These are phyloP conservation scores for Heliconius nattereri DNA, from an alignment of 1,140 invertebrate species.

Conservation along the genomic window DNA sequence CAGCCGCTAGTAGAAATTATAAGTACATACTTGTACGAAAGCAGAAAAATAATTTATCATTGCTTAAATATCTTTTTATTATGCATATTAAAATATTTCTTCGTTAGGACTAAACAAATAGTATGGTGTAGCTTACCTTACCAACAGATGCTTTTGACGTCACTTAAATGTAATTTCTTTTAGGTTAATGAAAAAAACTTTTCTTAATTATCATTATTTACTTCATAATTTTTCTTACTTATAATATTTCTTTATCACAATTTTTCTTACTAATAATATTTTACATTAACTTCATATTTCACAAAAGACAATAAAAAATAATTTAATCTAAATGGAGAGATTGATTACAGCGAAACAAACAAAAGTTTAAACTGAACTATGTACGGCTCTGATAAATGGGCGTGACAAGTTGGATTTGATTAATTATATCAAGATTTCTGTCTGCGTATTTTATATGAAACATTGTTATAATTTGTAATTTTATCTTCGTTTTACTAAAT, in stretches of 20 bases:
- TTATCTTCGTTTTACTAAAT: not conserved
- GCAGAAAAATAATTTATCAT: no score
- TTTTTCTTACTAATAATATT: not conserved
- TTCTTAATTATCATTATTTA: no score
- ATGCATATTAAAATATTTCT: not conserved
- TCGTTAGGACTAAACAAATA: not conserved
- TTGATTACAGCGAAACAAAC: conserved; percentile 22
- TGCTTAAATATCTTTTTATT: not conserved
- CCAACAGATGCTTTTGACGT: not conserved
- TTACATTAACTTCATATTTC: not conserved
- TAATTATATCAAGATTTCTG: conserved; percentile 22
- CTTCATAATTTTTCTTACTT: not conserved
- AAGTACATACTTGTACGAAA: no score
- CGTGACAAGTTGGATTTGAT: conserved; percentile 25
- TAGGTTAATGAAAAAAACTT: no score
- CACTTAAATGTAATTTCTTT: not conserved
- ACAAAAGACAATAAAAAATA: not conserved
- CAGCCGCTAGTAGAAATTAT: no score
- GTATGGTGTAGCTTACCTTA: not conserved
- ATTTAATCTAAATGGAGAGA: not conserved
- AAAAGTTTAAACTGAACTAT: conserved; percentile 26
- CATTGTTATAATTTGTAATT: conserved; percentile 3
- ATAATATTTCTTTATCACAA: not conserved
- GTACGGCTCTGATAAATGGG: conserved; percentile 24
- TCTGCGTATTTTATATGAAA: not conserved